A percentile compares a stretch with the other conserved stretches of the same genome.
Conservation (phyloP, 2,888 invertebrate genomes). For the Cephus sareptanus region DNA sequence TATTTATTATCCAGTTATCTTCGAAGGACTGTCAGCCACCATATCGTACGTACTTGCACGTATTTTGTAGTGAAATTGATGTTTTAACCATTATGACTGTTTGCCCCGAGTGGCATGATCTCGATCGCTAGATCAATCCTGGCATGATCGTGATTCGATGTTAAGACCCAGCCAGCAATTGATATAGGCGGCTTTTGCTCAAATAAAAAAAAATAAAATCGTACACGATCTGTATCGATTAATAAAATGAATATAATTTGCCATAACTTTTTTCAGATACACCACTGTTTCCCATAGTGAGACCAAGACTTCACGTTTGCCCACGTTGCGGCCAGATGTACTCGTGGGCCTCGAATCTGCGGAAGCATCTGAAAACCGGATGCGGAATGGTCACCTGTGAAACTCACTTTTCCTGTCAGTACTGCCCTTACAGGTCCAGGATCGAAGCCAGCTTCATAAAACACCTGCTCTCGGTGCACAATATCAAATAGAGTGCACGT, state of each 20-base stretch:
- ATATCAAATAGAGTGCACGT: conserved; percentile 54
- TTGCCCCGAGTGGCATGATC: neutral
- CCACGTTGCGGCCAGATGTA: conserved; percentile 65
- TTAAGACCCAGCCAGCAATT: neutral
- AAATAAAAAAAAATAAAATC: neutral
- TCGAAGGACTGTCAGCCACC: neutral
- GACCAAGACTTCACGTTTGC: conserved; percentile 61
- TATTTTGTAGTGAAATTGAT: neutral
- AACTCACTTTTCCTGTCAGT: conserved; percentile 65
- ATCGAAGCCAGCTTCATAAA: conserved; percentile 63
- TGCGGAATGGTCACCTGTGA: conserved; percentile 64
- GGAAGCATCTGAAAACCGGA: conserved; percentile 64
- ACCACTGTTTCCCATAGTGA: conserved; percentile 62
- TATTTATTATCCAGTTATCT: neutral
- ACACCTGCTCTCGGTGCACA: conserved; percentile 62
- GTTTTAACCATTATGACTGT: neutral
- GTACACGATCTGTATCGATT: neutral
- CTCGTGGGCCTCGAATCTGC: conserved; percentile 64
- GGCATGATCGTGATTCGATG: neutral
- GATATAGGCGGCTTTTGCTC: neutral
- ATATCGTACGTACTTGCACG: neutral
- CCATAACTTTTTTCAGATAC: conserved; percentile 53
- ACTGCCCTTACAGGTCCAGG: conserved; percentile 65
- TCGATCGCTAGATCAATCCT: neutral
- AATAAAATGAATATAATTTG: conserved; percentile 1